Percentiles rank a stretch among this genome's conserved stretches.
Conservation (phyloP, 1,140 invertebrate genomes). For the Steinernema khuongi region DNA sequence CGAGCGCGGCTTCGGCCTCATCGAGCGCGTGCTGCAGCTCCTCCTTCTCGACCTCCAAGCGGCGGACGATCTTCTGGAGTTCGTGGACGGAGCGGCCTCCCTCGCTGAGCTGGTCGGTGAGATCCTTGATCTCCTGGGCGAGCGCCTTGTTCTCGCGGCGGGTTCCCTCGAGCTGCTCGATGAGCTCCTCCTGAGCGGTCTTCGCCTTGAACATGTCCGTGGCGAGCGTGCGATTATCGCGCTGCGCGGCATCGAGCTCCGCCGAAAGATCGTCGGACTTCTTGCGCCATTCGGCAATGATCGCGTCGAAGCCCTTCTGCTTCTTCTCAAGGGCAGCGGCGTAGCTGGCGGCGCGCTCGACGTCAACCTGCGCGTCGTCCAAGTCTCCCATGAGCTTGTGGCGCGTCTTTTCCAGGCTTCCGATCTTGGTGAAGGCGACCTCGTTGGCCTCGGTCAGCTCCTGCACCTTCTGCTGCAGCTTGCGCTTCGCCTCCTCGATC, state of each 20-base stretch:
- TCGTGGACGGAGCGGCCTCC: slow-evolving; percentile 88
- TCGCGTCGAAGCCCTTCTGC: slow-evolving; percentile 93
- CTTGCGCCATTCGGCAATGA: slow-evolving; percentile 98
- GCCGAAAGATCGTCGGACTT: slow-evolving; percentile 94
- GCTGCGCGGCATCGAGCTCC: slow-evolving; percentile 91
- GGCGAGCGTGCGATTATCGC: slow-evolving; percentile 98
- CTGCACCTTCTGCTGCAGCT: slow-evolving; percentile 86
- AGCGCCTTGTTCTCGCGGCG: slow-evolving; percentile 92
- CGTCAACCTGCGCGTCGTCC: slow-evolving; percentile 87
- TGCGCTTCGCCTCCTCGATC: slow-evolving; percentile 90
- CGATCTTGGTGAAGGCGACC: slow-evolving; percentile 91
- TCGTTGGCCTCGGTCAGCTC: slow-evolving; percentile 97
- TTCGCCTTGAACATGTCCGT: slow-evolving; percentile 98
- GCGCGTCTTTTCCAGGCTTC: slow-evolving; percentile 94
- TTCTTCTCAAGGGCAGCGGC: slow-evolving; percentile 84
- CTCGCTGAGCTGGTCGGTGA: slow-evolving; percentile 96
- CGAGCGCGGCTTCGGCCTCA: slow-evolving; percentile 93
- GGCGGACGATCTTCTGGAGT: slow-evolving; percentile 94
- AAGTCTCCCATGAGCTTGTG: slow-evolving; percentile 90
- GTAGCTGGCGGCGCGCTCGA: slow-evolving; percentile 70
- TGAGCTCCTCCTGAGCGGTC: slow-evolving; percentile 90
- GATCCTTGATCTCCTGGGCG: slow-evolving; percentile 77
- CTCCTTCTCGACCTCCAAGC: slow-evolving; percentile 92
- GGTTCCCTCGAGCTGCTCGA: slow-evolving; percentile 81
- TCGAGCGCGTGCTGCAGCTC: slow-evolving; percentile 82